Evolutionary conservation across 2,797 vertebrate species (phyloP).

Genomic region (Ctenopoma multispine): DNA sequence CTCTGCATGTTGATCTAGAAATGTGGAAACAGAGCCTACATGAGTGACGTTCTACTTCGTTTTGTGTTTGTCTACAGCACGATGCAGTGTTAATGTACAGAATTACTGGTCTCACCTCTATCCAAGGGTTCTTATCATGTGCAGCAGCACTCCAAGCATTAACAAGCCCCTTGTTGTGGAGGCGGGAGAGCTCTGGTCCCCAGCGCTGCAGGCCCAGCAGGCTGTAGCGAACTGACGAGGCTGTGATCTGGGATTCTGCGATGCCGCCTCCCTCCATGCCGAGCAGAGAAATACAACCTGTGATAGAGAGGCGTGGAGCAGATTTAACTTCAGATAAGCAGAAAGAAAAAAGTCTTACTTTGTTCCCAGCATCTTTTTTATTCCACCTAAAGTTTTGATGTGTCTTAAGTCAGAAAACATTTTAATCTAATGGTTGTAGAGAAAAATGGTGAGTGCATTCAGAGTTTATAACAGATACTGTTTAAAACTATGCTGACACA

Average conservation of each 20-base stretch:
- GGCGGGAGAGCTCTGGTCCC: constrained; percentile 91
- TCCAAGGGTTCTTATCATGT: constrained; percentile 94
- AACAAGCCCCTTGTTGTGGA: constrained; percentile 91
- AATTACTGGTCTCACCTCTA: constrained; percentile 84
- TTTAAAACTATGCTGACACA: background rate
- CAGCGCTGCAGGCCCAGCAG: constrained; percentile 95
- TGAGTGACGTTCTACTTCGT: background rate
- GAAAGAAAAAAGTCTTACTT: too few relatives aligned
- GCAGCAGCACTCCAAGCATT: constrained; percentile 96
- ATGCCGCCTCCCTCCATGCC: constrained; percentile 95
- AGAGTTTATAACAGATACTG: background rate
- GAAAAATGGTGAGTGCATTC: background rate
- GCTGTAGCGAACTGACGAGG: constrained; percentile 90
- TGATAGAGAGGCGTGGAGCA: background rate
- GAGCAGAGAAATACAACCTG: constrained; percentile 89
- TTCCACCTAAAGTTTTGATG: too few relatives aligned
- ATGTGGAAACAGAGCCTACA: background rate
- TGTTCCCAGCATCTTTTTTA: too few relatives aligned
- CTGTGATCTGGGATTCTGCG: constrained; percentile 88
- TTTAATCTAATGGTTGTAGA: background rate
- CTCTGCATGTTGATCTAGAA: constrained; percentile 90
- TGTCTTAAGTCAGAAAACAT: too few relatives aligned
- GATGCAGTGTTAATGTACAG: background rate
- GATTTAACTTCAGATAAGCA: background rate
- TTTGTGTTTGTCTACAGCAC: background rate